phyloP scores from a whole-genome alignment of 1,140 invertebrate genomes.

The Scaptomyza hsui region DNA sequence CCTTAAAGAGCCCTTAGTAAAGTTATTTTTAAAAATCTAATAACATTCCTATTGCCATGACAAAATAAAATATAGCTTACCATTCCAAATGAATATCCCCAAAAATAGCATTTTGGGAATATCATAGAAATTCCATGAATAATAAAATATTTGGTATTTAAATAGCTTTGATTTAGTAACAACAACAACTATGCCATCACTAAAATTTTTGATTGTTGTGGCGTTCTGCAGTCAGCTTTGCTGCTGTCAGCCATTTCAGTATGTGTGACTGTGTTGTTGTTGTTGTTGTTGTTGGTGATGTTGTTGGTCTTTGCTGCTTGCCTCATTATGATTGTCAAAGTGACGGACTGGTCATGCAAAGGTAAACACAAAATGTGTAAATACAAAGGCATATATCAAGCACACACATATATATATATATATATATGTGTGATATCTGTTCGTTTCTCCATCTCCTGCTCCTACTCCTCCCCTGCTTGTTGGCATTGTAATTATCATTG shows the following conservation, averaged over 20 bases:
- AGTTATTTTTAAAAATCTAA: too few relatives aligned
- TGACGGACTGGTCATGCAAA: constrained; percentile 80
- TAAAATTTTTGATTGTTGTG: constrained; percentile 48
- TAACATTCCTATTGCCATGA: too few relatives aligned
- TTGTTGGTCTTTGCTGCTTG: constrained; percentile 49
- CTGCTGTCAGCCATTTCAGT: constrained; percentile 69
- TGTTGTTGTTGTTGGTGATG: constrained; percentile 19
- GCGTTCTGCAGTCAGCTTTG: constrained; percentile 69
- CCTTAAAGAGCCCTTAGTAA: too few relatives aligned
- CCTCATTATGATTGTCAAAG: constrained; percentile 82
- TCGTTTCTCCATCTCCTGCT: not conserved
- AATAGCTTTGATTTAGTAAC: not conserved
- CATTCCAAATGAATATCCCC: too few relatives aligned
- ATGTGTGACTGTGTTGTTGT: constrained; percentile 23
- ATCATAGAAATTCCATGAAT: not conserved
- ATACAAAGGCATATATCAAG: constrained; percentile 68
- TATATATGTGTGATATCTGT: constrained; percentile 13
- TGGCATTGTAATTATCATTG: constrained; percentile 79
- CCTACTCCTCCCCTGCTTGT: not conserved
- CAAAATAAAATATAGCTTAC: too few relatives aligned
- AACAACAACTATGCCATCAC: constrained; percentile 37
- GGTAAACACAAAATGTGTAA: constrained; percentile 80
- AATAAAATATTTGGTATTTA: not conserved
- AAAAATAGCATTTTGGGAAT: not conserved
- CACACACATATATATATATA: constrained; percentile 1